phyloP scores from a whole-genome alignment of 2,888 invertebrate genomes.

The Pseudococcus jackbeardsleyi region DNA sequence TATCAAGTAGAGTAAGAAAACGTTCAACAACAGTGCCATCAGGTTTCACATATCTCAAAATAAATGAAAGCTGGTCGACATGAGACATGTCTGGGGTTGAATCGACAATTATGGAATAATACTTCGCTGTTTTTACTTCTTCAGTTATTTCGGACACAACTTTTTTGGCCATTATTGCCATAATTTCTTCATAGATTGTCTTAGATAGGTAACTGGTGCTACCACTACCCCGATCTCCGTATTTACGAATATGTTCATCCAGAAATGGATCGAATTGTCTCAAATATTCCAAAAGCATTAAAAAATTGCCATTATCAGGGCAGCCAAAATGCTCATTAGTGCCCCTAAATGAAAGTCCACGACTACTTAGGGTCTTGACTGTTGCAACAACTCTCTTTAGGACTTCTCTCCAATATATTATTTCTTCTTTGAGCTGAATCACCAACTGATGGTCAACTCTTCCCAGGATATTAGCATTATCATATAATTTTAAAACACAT shows the following conservation, averaged over 20 bases:
- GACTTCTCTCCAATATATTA: constrained; percentile 69
- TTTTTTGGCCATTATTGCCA: constrained; percentile 57
- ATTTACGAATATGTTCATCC: constrained; percentile 55
- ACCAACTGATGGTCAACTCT: constrained; percentile 41
- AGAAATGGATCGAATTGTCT: constrained; percentile 63
- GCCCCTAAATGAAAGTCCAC: constrained; percentile 68
- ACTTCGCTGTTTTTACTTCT: constrained; percentile 60
- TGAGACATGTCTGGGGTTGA: constrained; percentile 65
- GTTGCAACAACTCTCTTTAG: constrained; percentile 68
- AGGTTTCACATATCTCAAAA: constrained; percentile 68
- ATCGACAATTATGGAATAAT: constrained; percentile 63
- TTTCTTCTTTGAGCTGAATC: constrained; percentile 60
- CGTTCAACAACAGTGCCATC: constrained; percentile 68
- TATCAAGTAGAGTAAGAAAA: constrained; percentile 68
- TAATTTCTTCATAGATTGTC: constrained; percentile 59
- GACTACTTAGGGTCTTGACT: constrained; percentile 67
- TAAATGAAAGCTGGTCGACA: constrained; percentile 68
- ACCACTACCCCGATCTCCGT: constrained; percentile 68
- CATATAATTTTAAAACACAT: background rate
- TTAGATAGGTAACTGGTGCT: constrained; percentile 67
- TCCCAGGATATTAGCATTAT: constrained; percentile 38
- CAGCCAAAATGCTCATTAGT: constrained; percentile 68
- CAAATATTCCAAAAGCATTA: constrained; percentile 68
- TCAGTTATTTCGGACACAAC: background rate
- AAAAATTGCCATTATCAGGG: constrained; percentile 68